These are phyloP conservation scores for Helleia helle DNA, from an alignment of 2,888 invertebrate species.

Conservation along the genomic window DNA sequence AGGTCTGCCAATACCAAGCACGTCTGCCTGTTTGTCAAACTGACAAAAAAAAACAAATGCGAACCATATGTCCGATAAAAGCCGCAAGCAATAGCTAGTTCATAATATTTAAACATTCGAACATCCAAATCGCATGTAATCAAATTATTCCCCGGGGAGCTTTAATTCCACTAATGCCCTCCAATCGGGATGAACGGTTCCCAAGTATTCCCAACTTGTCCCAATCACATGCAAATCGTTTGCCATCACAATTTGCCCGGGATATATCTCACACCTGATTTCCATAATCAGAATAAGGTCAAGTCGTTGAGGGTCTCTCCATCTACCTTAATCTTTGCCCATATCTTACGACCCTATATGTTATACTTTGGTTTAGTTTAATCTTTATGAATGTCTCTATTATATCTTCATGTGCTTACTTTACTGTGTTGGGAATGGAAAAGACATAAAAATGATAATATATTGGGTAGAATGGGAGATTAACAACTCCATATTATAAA, in stretches of 20 bases:
- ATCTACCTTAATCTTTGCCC: background rate
- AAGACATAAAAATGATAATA: no score
- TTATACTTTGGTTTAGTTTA: background rate
- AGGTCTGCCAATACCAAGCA: no score
- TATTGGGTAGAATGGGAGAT: no score
- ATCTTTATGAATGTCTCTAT: background rate
- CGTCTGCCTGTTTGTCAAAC: no score
- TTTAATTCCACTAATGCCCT: conserved; percentile 21
- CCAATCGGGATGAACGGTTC: conserved; percentile 21
- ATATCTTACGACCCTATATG: background rate
- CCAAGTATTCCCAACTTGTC: conserved; percentile 21
- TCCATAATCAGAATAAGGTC: conserved; percentile 4
- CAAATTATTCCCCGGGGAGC: no score
- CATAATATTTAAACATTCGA: no score
- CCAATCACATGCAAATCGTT: conserved; percentile 34
- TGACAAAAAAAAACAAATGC: no score
- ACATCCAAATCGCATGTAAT: no score
- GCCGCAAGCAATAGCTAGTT: no score
- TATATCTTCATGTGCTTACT: background rate
- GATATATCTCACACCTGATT: conserved; percentile 4
- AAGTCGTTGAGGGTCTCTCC: background rate
- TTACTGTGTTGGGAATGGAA: no score
- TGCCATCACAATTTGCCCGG: conserved; percentile 20
- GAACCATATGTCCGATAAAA: no score
- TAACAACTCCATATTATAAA: no score